These are phyloP conservation scores for Pelagia noctiluca DNA, from an alignment of 30 jellyfish, hydroid and myxozoan species.

Conservation along the genomic window DNA sequence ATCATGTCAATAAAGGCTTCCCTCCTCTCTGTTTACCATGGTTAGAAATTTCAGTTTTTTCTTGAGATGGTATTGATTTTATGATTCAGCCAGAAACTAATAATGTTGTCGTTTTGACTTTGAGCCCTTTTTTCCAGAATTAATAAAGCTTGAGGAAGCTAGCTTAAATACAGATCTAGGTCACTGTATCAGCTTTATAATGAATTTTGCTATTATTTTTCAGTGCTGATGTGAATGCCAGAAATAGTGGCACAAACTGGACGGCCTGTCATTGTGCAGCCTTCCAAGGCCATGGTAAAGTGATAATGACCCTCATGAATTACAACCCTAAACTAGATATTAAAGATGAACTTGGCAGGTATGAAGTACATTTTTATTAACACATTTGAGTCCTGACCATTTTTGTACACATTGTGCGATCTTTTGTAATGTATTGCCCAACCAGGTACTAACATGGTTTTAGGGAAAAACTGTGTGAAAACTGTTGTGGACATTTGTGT, in stretches of 20 bases:
- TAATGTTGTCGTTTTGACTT: no score
- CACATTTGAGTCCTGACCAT: background rate
- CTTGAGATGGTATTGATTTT: no score
- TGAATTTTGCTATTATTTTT: background rate
- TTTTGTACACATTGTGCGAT: no score
- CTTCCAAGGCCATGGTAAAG: conserved; percentile 72
- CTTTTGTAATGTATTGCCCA: no score
- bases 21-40: no score
- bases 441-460: no score
- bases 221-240: conserved; percentile 59
- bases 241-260: conserved; percentile 57
- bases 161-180: background rate
- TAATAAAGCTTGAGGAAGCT: background rate
- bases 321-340: conserved; percentile 42
- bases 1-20: no score
- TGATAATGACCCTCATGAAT: conserved; percentile 64
- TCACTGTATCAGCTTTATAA: background rate
- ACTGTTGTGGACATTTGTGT: background rate
- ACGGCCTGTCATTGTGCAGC: conserved; percentile 72
- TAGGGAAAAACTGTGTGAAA: no score
- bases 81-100: no score
- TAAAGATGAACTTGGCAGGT: conserved; percentile 72
- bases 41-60: no score
- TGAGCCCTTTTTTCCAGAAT: background rate
- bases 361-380: background rate